Base-by-base conservation (phyloP, 2,113 vertebrate species). In the Rhinoderma darwinii region DNA sequence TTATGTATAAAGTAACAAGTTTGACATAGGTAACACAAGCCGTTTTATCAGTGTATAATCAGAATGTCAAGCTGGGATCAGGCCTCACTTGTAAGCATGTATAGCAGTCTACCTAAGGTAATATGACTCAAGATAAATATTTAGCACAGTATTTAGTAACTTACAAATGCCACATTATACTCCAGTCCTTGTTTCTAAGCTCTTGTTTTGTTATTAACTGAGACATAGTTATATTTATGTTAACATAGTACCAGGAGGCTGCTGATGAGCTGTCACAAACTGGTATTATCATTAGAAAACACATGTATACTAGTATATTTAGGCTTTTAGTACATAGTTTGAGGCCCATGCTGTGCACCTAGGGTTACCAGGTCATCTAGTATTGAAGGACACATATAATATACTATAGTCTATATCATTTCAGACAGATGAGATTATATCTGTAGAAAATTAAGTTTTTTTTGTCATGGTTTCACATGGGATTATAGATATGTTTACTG, bases 11-110 rank as follows among this genome's bases (percentile, higher is more conserved):
- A 73, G 50, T 86, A 81, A 81, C 84, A 86, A 43, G 84, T 86
- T 56, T 81, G 84, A 86, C 76, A 81, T 81, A 66, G 74, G 74
- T 78, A 86, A 78, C 72, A 70, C 47, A 73, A 86, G 44, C 44
- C 77, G 54, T 51, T 80, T 81, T 86, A 86, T 86, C 84, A 86
- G 76, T 47, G 43, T 80, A 14, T 66, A 86, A 86, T 86, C 84
- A 73, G 77, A 72, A 43, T 81, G 84, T 59, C 76, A 86, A 51
- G 76, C 44, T 20, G 63, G 35, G 84, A 80, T 81, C 84, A 73
- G 22, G 44, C 63, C 76, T 20, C 75, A 80, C 76, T 43, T 78
- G 63, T 54, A 51, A 30, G 84, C 50, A 73, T 81, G 70, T 44
- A 54, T 27, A 86, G 68, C 74, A n/a, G 73, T 61, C 54, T 41